Evolutionary conservation across 2,797 vertebrate genomes (phyloP).

Genomic region (Philypnodon macrostomus): DNA sequence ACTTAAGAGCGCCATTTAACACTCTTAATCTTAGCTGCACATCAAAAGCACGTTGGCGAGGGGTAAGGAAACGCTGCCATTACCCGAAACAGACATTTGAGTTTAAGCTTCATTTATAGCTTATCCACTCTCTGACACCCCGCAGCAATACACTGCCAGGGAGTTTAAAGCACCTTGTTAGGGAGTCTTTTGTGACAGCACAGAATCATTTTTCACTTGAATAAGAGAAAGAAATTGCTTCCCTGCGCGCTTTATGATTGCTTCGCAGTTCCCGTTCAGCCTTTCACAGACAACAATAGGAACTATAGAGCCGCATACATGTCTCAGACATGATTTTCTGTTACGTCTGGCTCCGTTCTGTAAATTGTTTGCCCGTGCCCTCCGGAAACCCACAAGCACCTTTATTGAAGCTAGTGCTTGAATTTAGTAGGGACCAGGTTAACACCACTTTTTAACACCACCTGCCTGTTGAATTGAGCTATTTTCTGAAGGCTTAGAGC

Average conservation of each 20-base stretch:
- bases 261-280: slow-evolving; percentile 63
- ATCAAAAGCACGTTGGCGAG: slow-evolving; percentile 66
- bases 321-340: slow-evolving; percentile 44
- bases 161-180: slow-evolving; percentile 79
- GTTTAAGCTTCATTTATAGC: slow-evolving; percentile 76
- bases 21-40: slow-evolving; percentile 66
- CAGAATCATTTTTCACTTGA: slow-evolving; percentile 76
- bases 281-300: slow-evolving; percentile 69
- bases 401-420: slow-evolving; percentile 54
- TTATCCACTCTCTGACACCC: slow-evolving; percentile 72
- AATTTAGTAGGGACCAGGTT: slow-evolving; percentile 43
- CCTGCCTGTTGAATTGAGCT: slow-evolving; percentile 31
- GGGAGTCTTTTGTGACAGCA: slow-evolving; percentile 75
- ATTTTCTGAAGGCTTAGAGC: slow-evolving; percentile 27
- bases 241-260: slow-evolving; percentile 72
- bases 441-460: slow-evolving; percentile 33
- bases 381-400: slow-evolving; percentile 33
- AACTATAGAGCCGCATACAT: slow-evolving; percentile 56
- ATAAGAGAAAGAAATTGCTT: slow-evolving; percentile 79
- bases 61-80: slow-evolving; percentile 66
- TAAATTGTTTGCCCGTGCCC: slow-evolving; percentile 61
- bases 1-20: slow-evolving; percentile 55
- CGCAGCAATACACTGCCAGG: slow-evolving; percentile 62
- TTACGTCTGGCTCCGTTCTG: slow-evolving; percentile 56
- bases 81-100: slow-evolving; percentile 74